Base-by-base conservation (phyloP, 1,140 invertebrate species). In the Drosophila busckii region DNA sequence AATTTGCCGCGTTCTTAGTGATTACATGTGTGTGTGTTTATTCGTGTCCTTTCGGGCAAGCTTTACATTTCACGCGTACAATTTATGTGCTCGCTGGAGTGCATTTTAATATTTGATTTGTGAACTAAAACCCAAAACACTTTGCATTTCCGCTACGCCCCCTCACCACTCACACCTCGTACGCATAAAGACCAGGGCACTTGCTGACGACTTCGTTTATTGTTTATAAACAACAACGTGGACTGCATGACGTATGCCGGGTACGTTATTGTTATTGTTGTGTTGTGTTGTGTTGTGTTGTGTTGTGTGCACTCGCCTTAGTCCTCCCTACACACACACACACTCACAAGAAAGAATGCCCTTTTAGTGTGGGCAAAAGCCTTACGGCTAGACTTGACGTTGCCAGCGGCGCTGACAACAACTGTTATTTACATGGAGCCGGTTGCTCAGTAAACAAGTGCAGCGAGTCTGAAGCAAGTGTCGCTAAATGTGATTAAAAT, bases 191-290 rank as follows among this genome's bases (percentile, higher is more conserved):
- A 44, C 42, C n/a, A n/a, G 53, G 22, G 42, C 41, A 41, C 29
- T 59, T 26, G 55, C 31, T 23, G 35, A 26, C 53, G 54, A 60
- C 53, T 73, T 78, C 73, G 73, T 78, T 78, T 78, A 78, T 82
- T 78, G 73, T 78, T 73, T 78, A 82, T 78, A 78, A 78, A 78
- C 73, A 78, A 78, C 71, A 82, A 82, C 75, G 60, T 55, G 23
- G 29, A 50, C 45, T 52, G 32, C 40, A 50, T 80, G 71, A 78
- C 71, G 71, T 73, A 80, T 60, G 68, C 68, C 53, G 52, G 73
- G 68, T n/a, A n/a, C n/a, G n/a, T 60, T 73, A 55, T 61, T 63
- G 32, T 65, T 62, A 50, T 61, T 29, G 58, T 41, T 46, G 69
- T n/a, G n/a, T n/a, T n/a, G n/a, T n/a, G n/a, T n/a, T n/a, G n/a